These are phyloP conservation scores for Atlantisia rogersi DNA, from an alignment of 2,113 vertebrate genomes.

Conservation along the genomic window DNA sequence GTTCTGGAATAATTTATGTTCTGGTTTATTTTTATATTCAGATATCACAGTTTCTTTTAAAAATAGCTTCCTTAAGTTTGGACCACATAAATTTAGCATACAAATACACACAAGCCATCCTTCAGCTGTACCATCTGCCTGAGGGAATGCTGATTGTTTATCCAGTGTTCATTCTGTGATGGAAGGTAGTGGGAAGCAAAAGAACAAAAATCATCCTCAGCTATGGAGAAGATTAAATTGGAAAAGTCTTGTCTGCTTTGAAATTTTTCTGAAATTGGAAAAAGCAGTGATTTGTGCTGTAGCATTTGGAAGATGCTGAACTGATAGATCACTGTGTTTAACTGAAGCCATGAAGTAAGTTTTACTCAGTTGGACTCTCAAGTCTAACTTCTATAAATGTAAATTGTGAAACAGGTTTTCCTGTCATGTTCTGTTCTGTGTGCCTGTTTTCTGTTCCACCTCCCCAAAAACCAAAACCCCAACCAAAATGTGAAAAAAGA, in stretches of 20 bases:
- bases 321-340: neutral
- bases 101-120: neutral
- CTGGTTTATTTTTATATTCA: neutral
- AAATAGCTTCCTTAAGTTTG: neutral
- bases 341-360: neutral
- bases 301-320: neutral
- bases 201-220: neutral
- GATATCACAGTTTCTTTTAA: neutral
- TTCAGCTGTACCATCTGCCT: neutral
- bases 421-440: accelerated
- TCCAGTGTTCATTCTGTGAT: neutral
- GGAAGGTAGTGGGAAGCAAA: neutral
- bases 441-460: no score
- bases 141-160: neutral
- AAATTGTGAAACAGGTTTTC: neutral
- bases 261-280: neutral
- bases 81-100: neutral
- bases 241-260: neutral
- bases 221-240: neutral
- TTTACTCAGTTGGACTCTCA: neutral
- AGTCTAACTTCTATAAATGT: neutral
- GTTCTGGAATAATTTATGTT: neutral
- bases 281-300: neutral
- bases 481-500: no score
- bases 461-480: no score